Evolutionary conservation across 2,797 vertebrate species (phyloP), one percentile per base, ranked within the genome.

Genomic region (Pseudopleuronectes americanus): DNA sequence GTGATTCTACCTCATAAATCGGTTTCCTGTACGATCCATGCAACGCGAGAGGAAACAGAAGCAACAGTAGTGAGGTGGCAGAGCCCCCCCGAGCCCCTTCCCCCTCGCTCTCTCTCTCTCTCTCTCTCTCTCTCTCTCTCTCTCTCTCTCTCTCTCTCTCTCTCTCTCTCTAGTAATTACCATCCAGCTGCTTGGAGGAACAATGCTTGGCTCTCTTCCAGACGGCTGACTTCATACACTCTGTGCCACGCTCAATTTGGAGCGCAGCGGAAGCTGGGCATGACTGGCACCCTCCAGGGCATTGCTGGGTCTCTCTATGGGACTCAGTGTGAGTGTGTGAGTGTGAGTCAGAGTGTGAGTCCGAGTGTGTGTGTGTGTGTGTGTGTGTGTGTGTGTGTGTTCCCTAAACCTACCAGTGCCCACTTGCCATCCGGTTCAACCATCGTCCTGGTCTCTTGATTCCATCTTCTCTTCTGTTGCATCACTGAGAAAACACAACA

Each of bases 171-270:
- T 57, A 71, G 87, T 87, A 91, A 89, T 90, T 87, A 89, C 84
- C 83, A 84, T 90, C 90, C 92, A 91, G 89, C 90, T 92, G 90
- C 89, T 89, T 49, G 52, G 66, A 79, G 86, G 89, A 89, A 93
- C 90, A 92, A 93, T 86, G 85, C 81, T 77, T 90, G 90, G 89
- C 89, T 80, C 81, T 90, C 88, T 85, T 89, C 90, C 90, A 91
- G 80, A 62, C 80, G 77, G 78, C 87, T 89, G 90, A 92, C 88
- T 92, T 91, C 84, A 90, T 89, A 90, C 84, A 85, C 89, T 87
- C 87, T 85, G 88, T 87, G 90, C 90, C 90, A 90, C 79, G 77
- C 89, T 91, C 89, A 89, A 89, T 92, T 90, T 90, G 77, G 88
- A 89, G 84, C 78, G 64, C 87, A 85, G 89, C 80, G 82, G 88